Evolutionary conservation across 2,797 vertebrate species (phyloP), one percentile per base, ranked within the genome.

Genomic region (Ciconia nigra): DNA sequence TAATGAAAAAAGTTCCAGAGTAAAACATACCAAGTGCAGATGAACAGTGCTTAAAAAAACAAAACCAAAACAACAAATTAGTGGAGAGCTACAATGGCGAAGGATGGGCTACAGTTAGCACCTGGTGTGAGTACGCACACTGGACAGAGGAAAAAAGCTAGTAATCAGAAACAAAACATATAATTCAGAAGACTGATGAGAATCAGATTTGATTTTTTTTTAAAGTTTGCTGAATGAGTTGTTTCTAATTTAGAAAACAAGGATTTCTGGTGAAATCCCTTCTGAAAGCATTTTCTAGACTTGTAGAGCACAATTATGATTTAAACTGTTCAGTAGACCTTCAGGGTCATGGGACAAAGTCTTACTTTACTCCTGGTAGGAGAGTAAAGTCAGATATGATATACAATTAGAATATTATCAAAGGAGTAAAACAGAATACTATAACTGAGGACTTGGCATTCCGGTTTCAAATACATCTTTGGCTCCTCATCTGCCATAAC

Each of bases 71-170:
- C n/a, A 91, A n/a, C 9, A 33, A 42, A 89, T n/a, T 49, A 58
- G 3, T 26, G 35, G 39, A 83, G 58, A 87, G 28, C 47, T 58
- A 49, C 49, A 92, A 20, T 10, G 31, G 29, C 39, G 29, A 88
- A 63, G 49, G 22, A 25, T 39, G 21, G 41, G 29, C 46, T 83
- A 67, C 20, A 42, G 35, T 29, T 22, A 76, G 21, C 28, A 76
- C 15, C 49, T 26, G 15, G 24, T 87, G 11, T 22, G 31, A 78
- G 16, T 29, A 33, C 0, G 5, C 25, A 46, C 18, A 44, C 0
- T 24, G 35, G 67, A 44, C 24, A 74, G 44, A 71, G 14, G 29
- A 52, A 85, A 39, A 84, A 61, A 59, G 22, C 28, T 41, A 14
- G 18, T 26, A 28, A 39, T 39, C 47, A 70, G 47, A 42, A 42